These are phyloP conservation scores for Dorcus hopei DNA, from an alignment of 2,888 invertebrate genomes.

Conservation along the genomic window DNA sequence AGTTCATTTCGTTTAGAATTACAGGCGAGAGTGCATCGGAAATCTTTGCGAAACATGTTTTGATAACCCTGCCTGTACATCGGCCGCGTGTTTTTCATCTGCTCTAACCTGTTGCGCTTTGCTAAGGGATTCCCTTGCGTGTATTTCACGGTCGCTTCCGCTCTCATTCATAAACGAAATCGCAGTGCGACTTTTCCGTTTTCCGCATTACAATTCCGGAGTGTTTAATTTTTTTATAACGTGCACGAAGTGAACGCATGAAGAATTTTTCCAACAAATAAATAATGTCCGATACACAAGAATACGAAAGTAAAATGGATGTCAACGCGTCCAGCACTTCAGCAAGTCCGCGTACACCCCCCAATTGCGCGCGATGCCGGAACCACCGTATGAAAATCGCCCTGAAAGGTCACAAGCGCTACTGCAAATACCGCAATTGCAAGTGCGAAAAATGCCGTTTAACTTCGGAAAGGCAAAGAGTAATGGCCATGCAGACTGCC, in stretches of 20 bases:
- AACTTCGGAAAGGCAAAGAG: conserved; percentile 81
- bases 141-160: no score
- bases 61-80: conserved; percentile 7
- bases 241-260: not conserved
- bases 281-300: conserved; percentile 53
- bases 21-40: not conserved
- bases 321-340: conserved; percentile 57
- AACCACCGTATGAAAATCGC: conserved; percentile 87
- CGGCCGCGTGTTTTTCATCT: conserved; percentile 5
- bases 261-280: not conserved
- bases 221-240: conserved; percentile 1
- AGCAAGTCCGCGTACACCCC: conserved; percentile 71
- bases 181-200: no score
- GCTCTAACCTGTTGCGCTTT: conserved; percentile 18
- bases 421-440: conserved; percentile 83
- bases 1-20: conserved; percentile 36
- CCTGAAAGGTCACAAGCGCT: conserved; percentile 89
- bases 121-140: conserved; percentile 3
- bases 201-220: not conserved
- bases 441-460: conserved; percentile 82
- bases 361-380: conserved; percentile 89
- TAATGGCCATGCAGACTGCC: conserved; percentile 88
- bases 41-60: conserved; percentile 8
- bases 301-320: conserved; percentile 54
- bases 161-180: no score